These are phyloP conservation scores for Galagoides demidoff DNA, from an alignment of 2,797 vertebrate species.

Conservation along the genomic window DNA sequence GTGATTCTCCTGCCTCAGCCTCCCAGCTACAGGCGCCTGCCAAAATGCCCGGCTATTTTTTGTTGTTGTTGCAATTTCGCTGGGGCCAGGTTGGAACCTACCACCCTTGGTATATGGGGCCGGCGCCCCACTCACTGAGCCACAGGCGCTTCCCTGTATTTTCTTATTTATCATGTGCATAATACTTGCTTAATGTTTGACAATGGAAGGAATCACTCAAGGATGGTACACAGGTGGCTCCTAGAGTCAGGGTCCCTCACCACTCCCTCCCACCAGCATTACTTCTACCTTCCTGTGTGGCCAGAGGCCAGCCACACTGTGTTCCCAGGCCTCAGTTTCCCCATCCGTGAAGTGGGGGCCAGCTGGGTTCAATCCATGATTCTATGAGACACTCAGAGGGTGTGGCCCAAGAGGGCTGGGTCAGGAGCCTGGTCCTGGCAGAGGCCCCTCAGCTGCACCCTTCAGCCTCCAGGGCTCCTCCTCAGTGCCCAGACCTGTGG, in stretches of 20 bases:
- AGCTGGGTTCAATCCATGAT: conserved; percentile 9
- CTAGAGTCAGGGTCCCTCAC: background rate
- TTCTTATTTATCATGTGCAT: background rate
- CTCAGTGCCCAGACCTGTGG: background rate
- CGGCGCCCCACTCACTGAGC: too few species aligned
- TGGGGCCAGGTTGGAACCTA: too few species aligned
- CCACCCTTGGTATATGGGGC: too few species aligned
- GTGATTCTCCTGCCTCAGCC: too few species aligned
- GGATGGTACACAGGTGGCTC: background rate
- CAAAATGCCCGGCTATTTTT: too few species aligned
- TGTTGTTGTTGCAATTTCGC: too few species aligned
- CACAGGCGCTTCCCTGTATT: too few species aligned
- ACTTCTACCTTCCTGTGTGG: conserved; percentile 41
- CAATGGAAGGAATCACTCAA: background rate
- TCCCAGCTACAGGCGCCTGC: too few species aligned
- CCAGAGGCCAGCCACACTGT: background rate
- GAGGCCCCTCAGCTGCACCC: too few species aligned
- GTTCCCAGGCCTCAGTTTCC: conserved; percentile 45
- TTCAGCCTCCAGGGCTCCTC: background rate
- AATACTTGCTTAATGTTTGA: background rate
- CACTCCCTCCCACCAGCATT: background rate
- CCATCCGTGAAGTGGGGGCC: conserved; percentile 21
- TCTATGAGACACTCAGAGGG: conserved; percentile 4
- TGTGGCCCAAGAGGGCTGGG: background rate
- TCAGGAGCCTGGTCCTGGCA: background rate